Evolutionary conservation across 2,797 vertebrate genomes (phyloP).

Genomic region (Parauchenoglanis ngamensis): DNA sequence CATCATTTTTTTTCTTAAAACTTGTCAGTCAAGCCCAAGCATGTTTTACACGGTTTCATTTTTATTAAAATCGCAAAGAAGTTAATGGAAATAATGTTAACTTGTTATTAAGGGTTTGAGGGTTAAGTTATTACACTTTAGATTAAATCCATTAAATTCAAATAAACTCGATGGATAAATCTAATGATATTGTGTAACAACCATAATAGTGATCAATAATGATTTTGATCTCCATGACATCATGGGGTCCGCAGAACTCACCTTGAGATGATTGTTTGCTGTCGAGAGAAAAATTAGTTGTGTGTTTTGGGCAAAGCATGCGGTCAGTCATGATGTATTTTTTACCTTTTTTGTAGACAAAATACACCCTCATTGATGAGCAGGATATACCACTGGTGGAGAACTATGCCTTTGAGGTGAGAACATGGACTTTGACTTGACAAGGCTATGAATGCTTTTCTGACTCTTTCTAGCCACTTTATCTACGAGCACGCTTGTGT

Average conservation of each 20-base stretch:
- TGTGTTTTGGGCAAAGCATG: background rate
- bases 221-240: background rate
- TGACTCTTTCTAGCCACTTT: background rate
- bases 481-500: background rate
- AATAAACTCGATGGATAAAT: background rate
- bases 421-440: constrained; percentile 9
- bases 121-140: background rate
- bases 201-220: background rate
- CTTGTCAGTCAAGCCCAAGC: background rate
- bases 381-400: constrained; percentile 98
- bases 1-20: background rate
- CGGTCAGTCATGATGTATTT: background rate
- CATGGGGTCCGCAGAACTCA: background rate
- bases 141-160: background rate
- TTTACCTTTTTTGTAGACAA: constrained; percentile 80
- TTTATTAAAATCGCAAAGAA: background rate
- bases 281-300: background rate
- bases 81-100: background rate
- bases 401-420: constrained; percentile 98
- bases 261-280: background rate
- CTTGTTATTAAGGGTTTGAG: background rate
- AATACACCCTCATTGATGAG: constrained; percentile 97
- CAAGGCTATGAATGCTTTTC: background rate
- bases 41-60: background rate
- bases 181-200: background rate